Evolutionary conservation across 2,888 invertebrate genomes (phyloP), one percentile per base, ranked within the genome.

Genomic region (Orthonychiurus folsomi): DNA sequence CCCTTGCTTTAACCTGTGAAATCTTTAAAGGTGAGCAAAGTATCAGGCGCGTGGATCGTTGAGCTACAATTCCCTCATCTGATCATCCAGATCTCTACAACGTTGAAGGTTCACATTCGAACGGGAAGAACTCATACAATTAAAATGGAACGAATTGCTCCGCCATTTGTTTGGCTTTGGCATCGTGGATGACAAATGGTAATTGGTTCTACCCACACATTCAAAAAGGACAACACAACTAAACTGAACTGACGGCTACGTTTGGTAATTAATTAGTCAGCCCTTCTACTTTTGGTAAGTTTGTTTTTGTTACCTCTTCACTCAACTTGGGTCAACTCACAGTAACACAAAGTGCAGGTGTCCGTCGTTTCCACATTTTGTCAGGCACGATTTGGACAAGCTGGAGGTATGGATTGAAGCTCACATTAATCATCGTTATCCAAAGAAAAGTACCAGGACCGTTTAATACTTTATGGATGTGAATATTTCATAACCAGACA

Each of bases 11-110:
- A 70, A 74, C 73, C 73, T 73, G 67, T 66, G 69, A 63, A 56
- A 64, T 62, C 53, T 65, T 68, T 63, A n/a, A 62, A 73, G 73
- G 73, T 74, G 74, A 74, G 74, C 74, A 74, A 74, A 73, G 73
- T 74, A 72, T 74, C 74, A 74, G 73, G 73, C 73, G 73, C 73
- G 72, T 73, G 68, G 66, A 72, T 71, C 63, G 62, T 63, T 9
- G 55, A 23, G 56, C 28, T 37, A 15, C 37, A 5, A 37, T 37
- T 37, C 37, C 5, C 15, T 15, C 5, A 37, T 37, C 37, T 37
- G 37, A 37, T 9, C 15, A 9, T 15, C 37, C 37, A 37, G 37
- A 37, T 15, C 37, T 9, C 5, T 15, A 37, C 37, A 37, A 9
- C 9, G 37, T 9, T 15, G 37, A n/a, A n/a, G n/a, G n/a, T n/a